Conservation (phyloP, 2,888 invertebrate genomes). For the Aethes cnicana region DNA sequence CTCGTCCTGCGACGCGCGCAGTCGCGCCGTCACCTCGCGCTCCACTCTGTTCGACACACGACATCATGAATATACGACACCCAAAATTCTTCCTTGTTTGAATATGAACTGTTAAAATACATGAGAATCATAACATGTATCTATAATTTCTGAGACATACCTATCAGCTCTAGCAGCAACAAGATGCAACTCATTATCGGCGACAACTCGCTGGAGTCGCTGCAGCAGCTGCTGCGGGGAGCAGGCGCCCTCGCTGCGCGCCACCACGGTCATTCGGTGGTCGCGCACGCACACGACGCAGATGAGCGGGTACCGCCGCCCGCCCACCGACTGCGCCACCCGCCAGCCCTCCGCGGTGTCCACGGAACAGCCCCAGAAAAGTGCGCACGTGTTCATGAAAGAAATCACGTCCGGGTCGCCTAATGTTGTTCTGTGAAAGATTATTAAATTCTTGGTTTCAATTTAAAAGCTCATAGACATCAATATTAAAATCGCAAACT, state of each 20-base stretch:
- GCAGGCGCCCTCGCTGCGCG: conserved; percentile 93
- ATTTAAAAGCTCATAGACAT: no score
- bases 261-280: conserved; percentile 96
- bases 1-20: conserved; percentile 95
- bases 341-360: conserved; percentile 95
- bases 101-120: no score
- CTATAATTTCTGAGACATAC: conserved; percentile 57
- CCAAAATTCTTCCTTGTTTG: no score
- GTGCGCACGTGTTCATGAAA: conserved; percentile 90
- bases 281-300: conserved; percentile 95
- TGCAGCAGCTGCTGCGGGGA: conserved; percentile 87
- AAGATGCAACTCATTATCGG: conserved; percentile 93
- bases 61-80: background rate
- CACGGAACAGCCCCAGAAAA: conserved; percentile 97
- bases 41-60: conserved; percentile 82
- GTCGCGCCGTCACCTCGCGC: conserved; percentile 91
- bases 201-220: conserved; percentile 88
- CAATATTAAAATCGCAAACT: no score
- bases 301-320: conserved; percentile 90
- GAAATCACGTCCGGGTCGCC: conserved; percentile 87
- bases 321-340: conserved; percentile 93
- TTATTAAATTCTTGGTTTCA: no score
- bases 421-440: conserved; percentile 83
- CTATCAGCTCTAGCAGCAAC: conserved; percentile 93
- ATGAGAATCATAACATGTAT: no score